Base-by-base conservation (phyloP, 2,888 invertebrate genomes). In the Liodrosophila aerea region DNA sequence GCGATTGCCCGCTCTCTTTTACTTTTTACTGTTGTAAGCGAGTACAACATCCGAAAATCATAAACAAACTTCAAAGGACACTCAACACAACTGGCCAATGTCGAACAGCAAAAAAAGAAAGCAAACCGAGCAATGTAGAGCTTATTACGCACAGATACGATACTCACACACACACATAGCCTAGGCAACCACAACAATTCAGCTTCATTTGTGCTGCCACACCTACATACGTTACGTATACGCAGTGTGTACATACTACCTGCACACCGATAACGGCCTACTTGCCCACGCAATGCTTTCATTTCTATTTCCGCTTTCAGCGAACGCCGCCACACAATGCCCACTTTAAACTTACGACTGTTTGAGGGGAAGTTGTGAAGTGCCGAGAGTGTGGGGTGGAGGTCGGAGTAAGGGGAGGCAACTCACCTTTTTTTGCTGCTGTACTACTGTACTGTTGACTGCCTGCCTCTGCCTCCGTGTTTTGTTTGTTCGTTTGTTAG, bases 61-160 rank as follows among this genome's bases (percentile, higher is more conserved):
- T 88, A 87, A 87, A 87, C 87, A 85, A 88, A 85, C 84, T 87
- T 87, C 87, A 87, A 86, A 80, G 83, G 84, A 85, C 61, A 73
- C 45, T 46, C 50, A 27, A 67, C 67, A 54, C 67, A 54, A 72
- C 46, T 73, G 73, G 7, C 59, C 67, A 56, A 52, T 44, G 61
- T 53, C 60, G 22, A 22, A 39, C 9, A n/a, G 45, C 2, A 43
- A 53, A 50, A 59, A 34, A 60, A 61, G 40, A 30, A 27, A 29
- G 7, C 30, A 40, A 60, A 31, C 65, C n/a, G n/a, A n/a, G n/a
- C n/a, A n/a, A n/a, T 53, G 63, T 36, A 53, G 63, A 81, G 85
- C 77, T 82, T 77, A 76, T 73, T 84, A 84, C 76, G 73, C 73
- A 80, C 66, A 60, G 59, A 54, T 67, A 51, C 67, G 37, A 40